Base-by-base conservation (phyloP, 1,140 invertebrate genomes). In the Orussus abietinus region DNA sequence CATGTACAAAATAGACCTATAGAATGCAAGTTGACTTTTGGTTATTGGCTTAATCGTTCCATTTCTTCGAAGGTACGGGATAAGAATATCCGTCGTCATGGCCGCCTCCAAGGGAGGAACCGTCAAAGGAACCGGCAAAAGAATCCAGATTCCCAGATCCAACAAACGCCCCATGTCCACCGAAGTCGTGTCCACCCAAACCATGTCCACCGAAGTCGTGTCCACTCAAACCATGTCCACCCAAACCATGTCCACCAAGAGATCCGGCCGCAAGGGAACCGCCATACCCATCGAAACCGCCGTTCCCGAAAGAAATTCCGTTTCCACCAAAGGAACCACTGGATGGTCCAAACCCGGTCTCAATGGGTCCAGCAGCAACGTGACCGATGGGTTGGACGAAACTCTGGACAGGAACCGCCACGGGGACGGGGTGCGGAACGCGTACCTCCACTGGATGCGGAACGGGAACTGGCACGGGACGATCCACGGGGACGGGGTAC, bases 381-480 rank as follows among this genome's bases (percentile, higher is more conserved):
- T n/a, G 6, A 25, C 22, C 22, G 22, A 25, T 7, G 31, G 64
- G 63, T 4, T 64, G 66, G 13, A 67, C 51, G 21, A 56, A 53
- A 34, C 57, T 57, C 18, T 62, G 66, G 13, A 66, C 59, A 15
- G 53, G 59, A 43, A 64, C 66, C 7, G 59, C 57, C 4, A 69
- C 53, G 9, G 42, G 51, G 3, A 61, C 54, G 2, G 51, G 56
- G 12, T 63, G 55, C 21, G 58, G 62, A 38, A 59, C 66, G 17
- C 58, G 55, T 4, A 67, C 50, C 22, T 49, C 53, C 6, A 64
- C 54, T n/a, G 57, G 60, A 17, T 57, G 50, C 13, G 62, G 59
- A 17, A 61, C 38, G 11, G 60, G 50, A 2, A 65, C 51, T 11
- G 59, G 66, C 12, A 66, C 59, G 14, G 53, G 59, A 43, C 66